Percentiles rank a stretch among this genome's conserved stretches.
Evolutionary conservation across 2,888 invertebrate genomes (phyloP).

Genomic region (Drosophila aldrichi): DNA sequence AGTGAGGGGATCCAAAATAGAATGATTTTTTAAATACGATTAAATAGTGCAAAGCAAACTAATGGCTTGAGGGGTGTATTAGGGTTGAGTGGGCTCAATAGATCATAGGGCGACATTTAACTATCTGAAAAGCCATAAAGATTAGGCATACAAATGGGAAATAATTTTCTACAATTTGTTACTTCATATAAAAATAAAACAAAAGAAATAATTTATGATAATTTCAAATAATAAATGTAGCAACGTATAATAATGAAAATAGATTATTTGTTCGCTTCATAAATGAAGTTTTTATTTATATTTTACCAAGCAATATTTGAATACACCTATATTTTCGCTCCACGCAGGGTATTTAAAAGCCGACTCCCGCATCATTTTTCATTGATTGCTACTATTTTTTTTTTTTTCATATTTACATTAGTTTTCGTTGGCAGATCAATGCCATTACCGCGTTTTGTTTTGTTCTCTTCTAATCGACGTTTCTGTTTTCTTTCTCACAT

Average conservation of each 20-base stretch:
- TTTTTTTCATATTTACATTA: neutral
- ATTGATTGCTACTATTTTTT: neutral
- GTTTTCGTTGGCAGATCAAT: conserved; percentile 15
- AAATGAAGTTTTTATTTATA: neutral
- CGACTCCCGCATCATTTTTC: neutral
- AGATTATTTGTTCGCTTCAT: neutral
- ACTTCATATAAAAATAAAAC: neutral
- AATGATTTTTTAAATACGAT: neutral
- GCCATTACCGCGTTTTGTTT: conserved; percentile 24
- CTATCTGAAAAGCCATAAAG: neutral
- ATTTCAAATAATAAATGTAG: neutral
- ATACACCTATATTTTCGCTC: neutral
- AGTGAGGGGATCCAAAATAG: neutral
- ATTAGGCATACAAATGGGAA: neutral
- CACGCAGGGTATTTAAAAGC: neutral
- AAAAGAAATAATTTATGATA: neutral
- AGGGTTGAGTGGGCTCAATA: too few relatives aligned
- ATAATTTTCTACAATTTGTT: neutral
- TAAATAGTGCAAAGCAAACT: neutral
- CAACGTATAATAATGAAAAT: neutral
- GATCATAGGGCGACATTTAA: neutral
- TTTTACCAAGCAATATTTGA: neutral
- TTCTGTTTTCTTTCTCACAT: conserved; percentile 40
- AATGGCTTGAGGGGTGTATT: neutral
- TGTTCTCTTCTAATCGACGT: conserved; percentile 23